A percentile compares a stretch with the other conserved stretches of the same genome.
Evolutionary conservation across 2,113 vertebrate species (phyloP).

Genomic region (Neolamprologus longior): DNA sequence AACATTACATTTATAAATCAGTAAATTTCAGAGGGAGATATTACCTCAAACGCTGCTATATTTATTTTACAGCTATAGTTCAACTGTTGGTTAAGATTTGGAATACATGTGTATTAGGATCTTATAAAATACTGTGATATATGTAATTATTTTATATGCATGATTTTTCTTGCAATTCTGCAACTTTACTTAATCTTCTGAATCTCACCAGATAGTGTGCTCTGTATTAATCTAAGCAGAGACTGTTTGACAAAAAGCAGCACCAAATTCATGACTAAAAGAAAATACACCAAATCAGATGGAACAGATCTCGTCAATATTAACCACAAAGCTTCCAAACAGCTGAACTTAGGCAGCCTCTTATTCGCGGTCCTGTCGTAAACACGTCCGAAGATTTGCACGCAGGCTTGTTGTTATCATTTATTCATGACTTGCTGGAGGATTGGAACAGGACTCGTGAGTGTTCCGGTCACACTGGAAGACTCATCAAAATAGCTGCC

Average conservation of each 20-base stretch:
- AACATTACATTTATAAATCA: background rate
- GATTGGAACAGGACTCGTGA: background rate
- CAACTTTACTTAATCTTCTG: background rate
- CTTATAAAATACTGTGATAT: background rate
- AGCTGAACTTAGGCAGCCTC: background rate
- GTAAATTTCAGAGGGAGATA: background rate
- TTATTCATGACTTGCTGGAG: conserved; percentile 20
- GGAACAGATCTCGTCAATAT: background rate
- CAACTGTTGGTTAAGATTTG: background rate
- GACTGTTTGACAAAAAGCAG: background rate
- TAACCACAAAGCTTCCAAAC: background rate
- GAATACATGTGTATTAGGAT: background rate
- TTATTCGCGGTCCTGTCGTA: background rate
- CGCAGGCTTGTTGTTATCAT: background rate
- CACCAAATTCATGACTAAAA: accelerated
- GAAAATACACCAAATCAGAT: background rate
- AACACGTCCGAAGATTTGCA: conserved; percentile 1
- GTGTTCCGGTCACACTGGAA: background rate
- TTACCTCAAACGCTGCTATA: accelerated
- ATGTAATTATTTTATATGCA: background rate
- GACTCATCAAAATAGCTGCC: background rate
- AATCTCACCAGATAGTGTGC: background rate
- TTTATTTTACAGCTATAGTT: background rate
- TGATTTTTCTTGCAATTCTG: background rate
- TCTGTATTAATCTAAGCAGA: background rate